Percentiles rank a stretch among this genome's conserved stretches.
These are phyloP conservation scores for Caloenas nicobarica DNA, from an alignment of 2,113 vertebrate genomes.

Conservation along the genomic window DNA sequence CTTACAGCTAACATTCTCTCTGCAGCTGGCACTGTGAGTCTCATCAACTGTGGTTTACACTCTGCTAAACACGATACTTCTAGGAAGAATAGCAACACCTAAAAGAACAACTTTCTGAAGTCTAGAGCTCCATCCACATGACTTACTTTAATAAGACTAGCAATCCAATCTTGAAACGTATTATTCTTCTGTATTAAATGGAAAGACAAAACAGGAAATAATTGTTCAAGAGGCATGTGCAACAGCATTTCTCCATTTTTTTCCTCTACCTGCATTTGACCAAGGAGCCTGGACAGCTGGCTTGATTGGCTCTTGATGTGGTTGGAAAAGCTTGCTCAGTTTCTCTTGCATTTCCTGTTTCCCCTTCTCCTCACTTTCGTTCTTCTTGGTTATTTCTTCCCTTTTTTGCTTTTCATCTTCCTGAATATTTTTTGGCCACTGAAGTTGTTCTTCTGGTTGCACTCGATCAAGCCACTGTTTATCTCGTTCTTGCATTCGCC, in stretches of 20 bases:
- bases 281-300: constrained; percentile 79
- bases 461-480: constrained; percentile 73
- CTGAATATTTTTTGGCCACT: constrained; percentile 61
- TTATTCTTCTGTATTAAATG: neutral
- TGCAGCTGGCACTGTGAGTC: neutral
- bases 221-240: neutral
- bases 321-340: constrained; percentile 86
- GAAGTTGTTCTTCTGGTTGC: constrained; percentile 71
- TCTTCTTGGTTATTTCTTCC: constrained; percentile 78
- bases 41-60: neutral
- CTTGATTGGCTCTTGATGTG: constrained; percentile 78
- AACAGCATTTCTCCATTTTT: neutral
- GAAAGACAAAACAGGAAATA: neutral
- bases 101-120: neutral
- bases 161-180: neutral
- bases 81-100: neutral
- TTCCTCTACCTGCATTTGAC: constrained; percentile 79
- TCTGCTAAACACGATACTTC: neutral
- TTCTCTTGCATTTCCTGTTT: constrained; percentile 86
- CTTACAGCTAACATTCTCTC: neutral
- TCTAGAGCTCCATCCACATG: neutral
- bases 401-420: constrained; percentile 78
- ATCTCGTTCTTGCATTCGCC: constrained; percentile 78
- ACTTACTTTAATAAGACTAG: neutral
- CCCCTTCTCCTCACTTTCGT: constrained; percentile 75